Percentiles rank a stretch among this genome's conserved stretches.
Conservation (phyloP, 2,888 invertebrate species). For the Uloborus plumipes region DNA sequence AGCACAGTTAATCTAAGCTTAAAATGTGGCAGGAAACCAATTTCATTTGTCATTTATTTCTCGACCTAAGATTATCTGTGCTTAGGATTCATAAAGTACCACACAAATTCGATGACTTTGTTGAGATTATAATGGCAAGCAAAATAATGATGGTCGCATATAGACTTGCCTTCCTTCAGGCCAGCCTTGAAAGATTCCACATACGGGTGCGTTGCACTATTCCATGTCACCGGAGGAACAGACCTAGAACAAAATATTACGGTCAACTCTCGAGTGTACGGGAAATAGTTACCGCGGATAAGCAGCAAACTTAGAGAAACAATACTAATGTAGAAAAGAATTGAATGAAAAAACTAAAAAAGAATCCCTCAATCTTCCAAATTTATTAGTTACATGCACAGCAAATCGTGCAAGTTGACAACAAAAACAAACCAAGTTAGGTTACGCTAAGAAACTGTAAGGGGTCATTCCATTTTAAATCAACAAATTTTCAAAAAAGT, state of each 20-base stretch:
- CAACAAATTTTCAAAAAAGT: too few species aligned
- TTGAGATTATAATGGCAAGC: constrained; percentile 31
- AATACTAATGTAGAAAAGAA: too few species aligned
- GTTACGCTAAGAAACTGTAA: too few species aligned
- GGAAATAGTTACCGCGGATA: too few species aligned
- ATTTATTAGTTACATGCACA: too few species aligned
- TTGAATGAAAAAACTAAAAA: too few species aligned
- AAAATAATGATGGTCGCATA: constrained; percentile 12
- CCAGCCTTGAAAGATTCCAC: constrained; percentile 41
- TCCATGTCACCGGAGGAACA: constrained; percentile 59
- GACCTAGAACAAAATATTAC: constrained; percentile 30
- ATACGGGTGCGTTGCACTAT: constrained; percentile 43
- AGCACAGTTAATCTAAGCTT: neutral
- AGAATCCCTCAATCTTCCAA: too few species aligned
- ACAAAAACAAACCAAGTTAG: too few species aligned
- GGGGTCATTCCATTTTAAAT: too few species aligned
- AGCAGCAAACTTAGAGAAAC: too few species aligned
- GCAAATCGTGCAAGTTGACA: too few species aligned
- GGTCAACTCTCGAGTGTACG: too few species aligned
- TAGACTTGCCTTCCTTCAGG: neutral
- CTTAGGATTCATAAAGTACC: constrained; percentile 6
- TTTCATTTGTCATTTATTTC: neutral
- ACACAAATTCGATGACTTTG: constrained; percentile 25
- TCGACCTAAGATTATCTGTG: neutral
- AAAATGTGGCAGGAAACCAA: neutral